Base-by-base conservation (phyloP, 2,797 vertebrate species). In the Mus caroli region DNA sequence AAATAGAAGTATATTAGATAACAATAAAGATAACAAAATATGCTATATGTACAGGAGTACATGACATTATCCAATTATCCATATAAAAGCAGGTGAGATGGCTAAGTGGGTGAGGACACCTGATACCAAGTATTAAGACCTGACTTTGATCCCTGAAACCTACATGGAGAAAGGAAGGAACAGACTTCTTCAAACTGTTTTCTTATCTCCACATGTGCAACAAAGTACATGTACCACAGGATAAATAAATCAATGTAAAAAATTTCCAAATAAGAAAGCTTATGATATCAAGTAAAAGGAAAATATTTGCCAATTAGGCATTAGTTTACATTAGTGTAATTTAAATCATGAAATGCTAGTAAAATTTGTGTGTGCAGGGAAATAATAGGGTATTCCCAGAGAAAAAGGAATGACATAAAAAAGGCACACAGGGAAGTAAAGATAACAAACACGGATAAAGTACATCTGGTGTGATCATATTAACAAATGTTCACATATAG, bases 1-100 rank as follows among this genome's bases (percentile, higher is more conserved):
- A 40, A 88, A 88, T 52, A 92, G 6, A 94, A 92, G 37, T 95
- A 78, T 80, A 96, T 92, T 69, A 92, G 60, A 52, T 67, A 94
- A 82, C 9, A 77, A 88, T 17, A 6, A 85, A 87, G 50, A 62
- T 67, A 79, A 95, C 6, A 85, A 58, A 54, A 76, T 4, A 24
- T 20, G 54, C 12, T 88, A 71, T 75, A n/a, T 95, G n/a, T 88
- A 64, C 26, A 92, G 17, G 28, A 92, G 43, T 54, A 64, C 0
- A n/a, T 86, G 40, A 78, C 24, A 89, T 2, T 34, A 15, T 88
- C 37, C 64, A 90, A 17, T 28, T 28, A 10, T 78, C 31, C 54
- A 95, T 19, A 31, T n/a, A 85, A 82, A n/a, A 90, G 43, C 43
- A 69, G 43, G 19, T n/a, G 43, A 69, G 31, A 85, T 85, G 12